Evolutionary conservation across 2,797 vertebrate genomes (phyloP).

Genomic region (Trachurus trachurus): DNA sequence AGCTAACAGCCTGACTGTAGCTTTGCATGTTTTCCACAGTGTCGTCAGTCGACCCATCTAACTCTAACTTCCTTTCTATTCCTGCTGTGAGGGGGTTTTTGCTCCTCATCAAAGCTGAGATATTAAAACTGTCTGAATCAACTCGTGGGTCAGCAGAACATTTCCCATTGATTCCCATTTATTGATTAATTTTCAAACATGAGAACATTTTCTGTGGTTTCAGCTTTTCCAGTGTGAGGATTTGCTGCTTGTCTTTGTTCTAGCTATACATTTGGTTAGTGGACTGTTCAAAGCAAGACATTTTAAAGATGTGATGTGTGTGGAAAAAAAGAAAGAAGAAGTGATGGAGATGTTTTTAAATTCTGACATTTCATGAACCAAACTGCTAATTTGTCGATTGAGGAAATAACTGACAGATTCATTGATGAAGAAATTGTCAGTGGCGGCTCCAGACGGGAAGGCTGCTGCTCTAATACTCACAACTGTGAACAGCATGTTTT

Average conservation of each 20-base stretch:
- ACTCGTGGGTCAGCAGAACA: not conserved
- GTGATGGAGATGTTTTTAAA: not conserved
- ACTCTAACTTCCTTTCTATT: not conserved
- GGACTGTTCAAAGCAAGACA: not conserved
- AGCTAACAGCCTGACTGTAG: not conserved
- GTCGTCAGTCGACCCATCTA: no score
- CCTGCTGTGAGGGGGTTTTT: not conserved
- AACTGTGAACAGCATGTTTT: slow-evolving; percentile 14
- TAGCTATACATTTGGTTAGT: not conserved
- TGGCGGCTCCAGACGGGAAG: not conserved
- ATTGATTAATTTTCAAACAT: not conserved
- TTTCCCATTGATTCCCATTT: not conserved
- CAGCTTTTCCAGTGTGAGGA: not conserved
- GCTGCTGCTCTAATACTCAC: not conserved
- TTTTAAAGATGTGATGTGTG: not conserved
- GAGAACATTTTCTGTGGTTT: not conserved
- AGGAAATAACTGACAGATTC: not conserved
- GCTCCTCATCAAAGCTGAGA: not conserved
- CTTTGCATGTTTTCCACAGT: no score
- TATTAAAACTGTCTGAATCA: not conserved
- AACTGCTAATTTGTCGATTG: not conserved
- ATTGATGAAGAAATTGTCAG: not conserved
- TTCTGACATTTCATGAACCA: slow-evolving; percentile 2
- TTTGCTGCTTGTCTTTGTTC: not conserved
- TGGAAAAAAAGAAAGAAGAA: no score